A percentile compares a stretch with the other conserved stretches of the same genome.
These are phyloP conservation scores for Pygmarrhopalites habei DNA, from an alignment of 1,140 invertebrate species.

Conservation along the genomic window DNA sequence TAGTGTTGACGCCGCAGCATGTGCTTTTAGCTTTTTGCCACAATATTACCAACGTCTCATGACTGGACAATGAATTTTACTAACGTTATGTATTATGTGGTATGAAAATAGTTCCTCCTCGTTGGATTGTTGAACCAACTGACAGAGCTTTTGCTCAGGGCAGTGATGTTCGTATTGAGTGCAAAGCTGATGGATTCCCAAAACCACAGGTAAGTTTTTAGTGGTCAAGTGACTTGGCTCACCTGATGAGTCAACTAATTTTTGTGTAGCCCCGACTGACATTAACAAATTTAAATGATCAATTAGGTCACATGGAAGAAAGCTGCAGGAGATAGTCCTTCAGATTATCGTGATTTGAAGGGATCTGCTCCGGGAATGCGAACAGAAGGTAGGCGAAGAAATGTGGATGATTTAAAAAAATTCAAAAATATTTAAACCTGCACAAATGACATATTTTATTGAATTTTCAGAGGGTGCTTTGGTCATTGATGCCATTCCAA, in stretches of 20 bases:
- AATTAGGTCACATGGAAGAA: conserved; percentile 97
- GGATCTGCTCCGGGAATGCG: conserved; percentile 78
- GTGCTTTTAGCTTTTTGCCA: conserved; percentile 29
- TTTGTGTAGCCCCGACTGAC: no score
- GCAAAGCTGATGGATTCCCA: conserved; percentile 91
- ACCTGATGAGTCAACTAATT: no score
- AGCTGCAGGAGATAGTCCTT: conserved; percentile 82
- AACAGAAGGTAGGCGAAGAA: no score
- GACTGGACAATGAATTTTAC: conserved; percentile 12
- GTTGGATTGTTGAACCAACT: conserved; percentile 91
- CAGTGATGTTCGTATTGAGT: conserved; percentile 78
- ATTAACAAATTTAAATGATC: no score
- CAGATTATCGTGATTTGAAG: conserved; percentile 86
- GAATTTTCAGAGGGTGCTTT: conserved; percentile 87
- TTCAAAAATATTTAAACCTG: no score
- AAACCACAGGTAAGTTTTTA: conserved; percentile 65
- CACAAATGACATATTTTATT: no score
- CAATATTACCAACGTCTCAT: conserved; percentile 13
- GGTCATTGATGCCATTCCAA: conserved; percentile 78
- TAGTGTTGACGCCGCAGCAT: conserved; percentile 3
- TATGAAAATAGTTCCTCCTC: conserved; percentile 70
- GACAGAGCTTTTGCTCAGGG: conserved; percentile 89
- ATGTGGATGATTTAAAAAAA: no score
- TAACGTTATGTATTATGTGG: conserved; percentile 18
- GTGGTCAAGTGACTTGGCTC: no score